Conservation (phyloP, 2,797 vertebrate genomes). For the Huso huso region DNA sequence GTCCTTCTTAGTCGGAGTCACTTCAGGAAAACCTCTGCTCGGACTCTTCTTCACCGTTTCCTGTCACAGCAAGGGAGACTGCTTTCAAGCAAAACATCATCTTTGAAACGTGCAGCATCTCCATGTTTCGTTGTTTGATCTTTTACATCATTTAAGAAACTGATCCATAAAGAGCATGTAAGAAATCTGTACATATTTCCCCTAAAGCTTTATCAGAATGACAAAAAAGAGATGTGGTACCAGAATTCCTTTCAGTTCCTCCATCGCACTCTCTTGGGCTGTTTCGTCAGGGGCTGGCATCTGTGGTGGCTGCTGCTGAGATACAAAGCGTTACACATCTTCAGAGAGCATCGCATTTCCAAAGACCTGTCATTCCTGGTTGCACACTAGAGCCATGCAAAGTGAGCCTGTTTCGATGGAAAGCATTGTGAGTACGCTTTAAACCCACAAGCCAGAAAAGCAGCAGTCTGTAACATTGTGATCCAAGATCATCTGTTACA, state of each 20-base stretch:
- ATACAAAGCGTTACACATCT: not conserved
- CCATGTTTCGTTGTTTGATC: no score
- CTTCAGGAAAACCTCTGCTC: slow-evolving; percentile 63
- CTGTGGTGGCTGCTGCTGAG: slow-evolving; percentile 35
- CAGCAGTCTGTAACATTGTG: no score
- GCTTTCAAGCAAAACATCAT: not conserved
- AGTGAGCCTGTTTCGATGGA: no score
- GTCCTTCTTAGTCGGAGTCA: slow-evolving; percentile 54
- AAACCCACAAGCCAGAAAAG: no score
- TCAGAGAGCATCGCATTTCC: not conserved
- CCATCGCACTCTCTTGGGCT: slow-evolving; percentile 67
- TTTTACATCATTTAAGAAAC: not conserved
- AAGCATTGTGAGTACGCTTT: no score
- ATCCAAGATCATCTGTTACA: no score
- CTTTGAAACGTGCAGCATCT: no score
- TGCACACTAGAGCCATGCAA: no score
- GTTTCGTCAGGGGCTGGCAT: slow-evolving; percentile 45
- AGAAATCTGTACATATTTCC: no score
- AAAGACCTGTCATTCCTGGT: no score
- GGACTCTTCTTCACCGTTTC: slow-evolving; percentile 68
- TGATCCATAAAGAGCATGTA: not conserved
- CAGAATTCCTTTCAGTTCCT: slow-evolving; percentile 72
- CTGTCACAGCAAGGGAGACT: slow-evolving; percentile 30
- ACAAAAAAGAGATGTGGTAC: slow-evolving; percentile 30
- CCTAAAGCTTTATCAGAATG: not conserved